Base-by-base conservation (phyloP, 2,113 vertebrate genomes). In the Pluvianellus socialis region DNA sequence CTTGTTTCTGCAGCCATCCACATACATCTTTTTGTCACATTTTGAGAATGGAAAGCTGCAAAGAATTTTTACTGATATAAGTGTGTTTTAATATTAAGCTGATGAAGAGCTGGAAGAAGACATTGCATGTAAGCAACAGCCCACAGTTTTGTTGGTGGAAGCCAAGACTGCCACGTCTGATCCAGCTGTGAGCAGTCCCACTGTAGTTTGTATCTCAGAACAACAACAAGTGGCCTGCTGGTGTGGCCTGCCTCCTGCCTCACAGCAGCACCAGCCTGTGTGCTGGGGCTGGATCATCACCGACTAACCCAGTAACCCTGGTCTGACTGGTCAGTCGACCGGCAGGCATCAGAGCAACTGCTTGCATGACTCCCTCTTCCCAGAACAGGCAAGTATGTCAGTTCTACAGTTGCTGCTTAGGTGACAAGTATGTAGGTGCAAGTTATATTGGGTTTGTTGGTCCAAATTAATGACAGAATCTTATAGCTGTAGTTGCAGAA, bases 321-420 rank as follows among this genome's bases (percentile, higher is more conserved):
- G 33, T 35, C 26, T 67, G 28, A 65, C 18, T 1, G 2, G 58
- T 17, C 63, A 86, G 42, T 19, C 1, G 0, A 59, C n/a, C 7
- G 0, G 9, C 2, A 3, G 47, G 33, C 7, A 1, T 28, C 75
- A 85, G 20, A 88, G 27, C 30, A 71, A 45, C 21, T 26, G 42
- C 22, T 11, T 53, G 26, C 27, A 3, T 9, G 33, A 63, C 27
- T 88, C 47, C 32, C 40, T 14, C 28, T 79, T 50, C 44, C 58
- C 59, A 47, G 42, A 50, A 32, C 19, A 23, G 27, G 2, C 55
- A 65, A 71, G 44, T 1, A 0, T 7, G 14, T 52, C 79, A 81
- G 35, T 32, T 72, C 42, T 50, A 28, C 40, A 27, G 45, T 42
- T 81, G 22, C 49, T 81, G 38, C 30, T 68, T 45, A 50, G 45